A percentile compares a stretch with the other conserved stretches of the same genome.
phyloP scores from a whole-genome alignment of 37 sponge, comb jelly and placozoan species.

The Aplysina aerophoba region DNA sequence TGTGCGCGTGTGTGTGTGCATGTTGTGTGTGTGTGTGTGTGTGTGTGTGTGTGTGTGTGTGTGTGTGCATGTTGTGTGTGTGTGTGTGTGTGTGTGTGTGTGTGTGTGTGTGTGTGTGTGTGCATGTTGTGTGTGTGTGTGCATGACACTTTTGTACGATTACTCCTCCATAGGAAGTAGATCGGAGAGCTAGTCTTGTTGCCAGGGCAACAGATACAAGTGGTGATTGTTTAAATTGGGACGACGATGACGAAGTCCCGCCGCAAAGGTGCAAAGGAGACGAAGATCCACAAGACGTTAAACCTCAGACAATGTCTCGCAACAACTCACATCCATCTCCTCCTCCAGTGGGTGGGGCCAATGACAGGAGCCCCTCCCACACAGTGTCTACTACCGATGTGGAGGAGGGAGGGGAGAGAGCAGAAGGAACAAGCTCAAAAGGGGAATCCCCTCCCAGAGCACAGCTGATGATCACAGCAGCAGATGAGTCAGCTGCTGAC shows the following conservation, averaged over 20 bases:
- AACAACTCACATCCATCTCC: neutral
- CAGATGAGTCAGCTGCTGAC: no score
- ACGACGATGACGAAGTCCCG: slow-evolving; percentile 53
- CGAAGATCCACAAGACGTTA: neutral
- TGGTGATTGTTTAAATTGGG: slow-evolving; percentile 58
- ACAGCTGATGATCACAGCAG: no score
- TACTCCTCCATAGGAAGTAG: slow-evolving; percentile 50
- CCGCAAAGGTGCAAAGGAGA: neutral
- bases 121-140: neutral
- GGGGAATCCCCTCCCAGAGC: no score
- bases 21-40: neutral
- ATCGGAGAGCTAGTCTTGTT: slow-evolving; percentile 60
- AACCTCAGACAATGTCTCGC: slow-evolving; percentile 17
- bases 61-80: neutral
- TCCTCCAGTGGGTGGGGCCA: neutral
- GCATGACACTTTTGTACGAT: neutral
- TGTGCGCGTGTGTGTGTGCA: no score
- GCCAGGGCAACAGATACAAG: slow-evolving; percentile 49
- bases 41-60: neutral
- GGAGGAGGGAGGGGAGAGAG: neutral
- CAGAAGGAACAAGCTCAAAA: neutral
- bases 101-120: neutral
- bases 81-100: neutral
- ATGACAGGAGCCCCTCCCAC: neutral
- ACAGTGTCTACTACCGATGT: neutral